phyloP scores from a whole-genome alignment of 2,888 invertebrate species.

The Parnassius apollo region DNA sequence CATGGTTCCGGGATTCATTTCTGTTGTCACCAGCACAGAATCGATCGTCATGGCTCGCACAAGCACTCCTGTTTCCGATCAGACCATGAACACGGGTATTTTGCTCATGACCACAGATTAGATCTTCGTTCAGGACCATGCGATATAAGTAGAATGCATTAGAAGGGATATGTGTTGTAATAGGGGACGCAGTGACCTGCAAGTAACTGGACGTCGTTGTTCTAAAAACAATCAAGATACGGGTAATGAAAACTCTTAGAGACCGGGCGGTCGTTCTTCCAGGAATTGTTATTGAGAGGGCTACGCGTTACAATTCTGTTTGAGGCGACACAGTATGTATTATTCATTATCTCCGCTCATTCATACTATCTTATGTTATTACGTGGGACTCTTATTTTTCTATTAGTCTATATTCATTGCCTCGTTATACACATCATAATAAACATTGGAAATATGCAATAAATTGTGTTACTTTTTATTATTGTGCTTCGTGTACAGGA shows the following conservation, averaged over 20 bases:
- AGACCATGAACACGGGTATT: background rate
- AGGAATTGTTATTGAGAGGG: conserved; percentile 4
- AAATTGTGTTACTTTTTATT: too few species aligned
- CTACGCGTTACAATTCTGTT: conserved; percentile 16
- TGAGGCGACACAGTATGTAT: conserved; percentile 16
- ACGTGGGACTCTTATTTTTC: too few species aligned
- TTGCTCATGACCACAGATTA: background rate
- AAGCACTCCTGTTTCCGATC: background rate
- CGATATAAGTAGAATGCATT: background rate
- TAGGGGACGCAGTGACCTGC: too few species aligned
- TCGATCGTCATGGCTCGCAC: background rate
- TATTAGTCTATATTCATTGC: too few species aligned
- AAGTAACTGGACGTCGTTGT: background rate
- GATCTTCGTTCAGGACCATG: background rate
- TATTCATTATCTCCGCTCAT: conserved; percentile 8
- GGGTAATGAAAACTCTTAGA: conserved; percentile 5
- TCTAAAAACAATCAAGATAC: conserved; percentile 6
- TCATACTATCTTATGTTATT: too few species aligned
- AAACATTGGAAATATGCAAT: too few species aligned
- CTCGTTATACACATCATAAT: too few species aligned
- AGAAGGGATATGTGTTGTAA: too few species aligned
- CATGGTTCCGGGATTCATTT: background rate
- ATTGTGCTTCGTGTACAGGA: too few species aligned
- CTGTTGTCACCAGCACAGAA: background rate
- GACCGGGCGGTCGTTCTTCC: conserved; percentile 6